Percentiles rank a stretch among this genome's conserved stretches.
These are phyloP conservation scores for Macropus fuliginosus DNA, from an alignment of 2,797 vertebrate species.

Conservation along the genomic window DNA sequence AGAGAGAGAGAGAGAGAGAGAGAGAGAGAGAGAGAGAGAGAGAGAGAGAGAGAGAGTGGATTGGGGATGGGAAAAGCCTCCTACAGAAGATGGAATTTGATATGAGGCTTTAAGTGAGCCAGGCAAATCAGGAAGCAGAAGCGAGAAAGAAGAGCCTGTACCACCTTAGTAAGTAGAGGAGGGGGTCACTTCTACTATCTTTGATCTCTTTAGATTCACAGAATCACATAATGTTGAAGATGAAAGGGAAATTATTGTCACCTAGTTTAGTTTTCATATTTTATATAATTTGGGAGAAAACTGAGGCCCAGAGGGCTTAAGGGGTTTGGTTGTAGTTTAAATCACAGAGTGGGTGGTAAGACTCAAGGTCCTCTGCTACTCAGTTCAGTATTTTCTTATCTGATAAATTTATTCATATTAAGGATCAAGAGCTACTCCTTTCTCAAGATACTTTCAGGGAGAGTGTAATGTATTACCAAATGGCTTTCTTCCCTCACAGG, in stretches of 20 bases:
- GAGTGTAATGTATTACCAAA: background rate
- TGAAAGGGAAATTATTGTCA: background rate
- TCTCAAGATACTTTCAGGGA: background rate
- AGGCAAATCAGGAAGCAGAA: background rate
- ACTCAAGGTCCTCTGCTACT: background rate
- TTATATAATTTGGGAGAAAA: background rate
- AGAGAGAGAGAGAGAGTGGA: background rate
- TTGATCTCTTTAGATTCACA: background rate
- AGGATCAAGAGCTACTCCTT: no score
- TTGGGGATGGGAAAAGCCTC: background rate
- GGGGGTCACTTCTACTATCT: background rate
- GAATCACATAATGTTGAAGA: background rate
- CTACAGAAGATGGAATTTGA: background rate
- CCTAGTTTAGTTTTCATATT: background rate
- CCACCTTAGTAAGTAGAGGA: background rate
- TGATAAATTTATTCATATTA: background rate
- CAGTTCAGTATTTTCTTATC: background rate
- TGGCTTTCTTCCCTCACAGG: background rate
- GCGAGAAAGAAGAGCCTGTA: background rate
- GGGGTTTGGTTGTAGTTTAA: background rate
- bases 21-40: no score
- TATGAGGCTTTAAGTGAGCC: background rate
- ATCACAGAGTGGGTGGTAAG: background rate
- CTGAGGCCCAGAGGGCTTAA: background rate
- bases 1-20: background rate